Evolutionary conservation across 2,888 invertebrate genomes (phyloP).

Genomic region (Cryptophagus acutangulus): DNA sequence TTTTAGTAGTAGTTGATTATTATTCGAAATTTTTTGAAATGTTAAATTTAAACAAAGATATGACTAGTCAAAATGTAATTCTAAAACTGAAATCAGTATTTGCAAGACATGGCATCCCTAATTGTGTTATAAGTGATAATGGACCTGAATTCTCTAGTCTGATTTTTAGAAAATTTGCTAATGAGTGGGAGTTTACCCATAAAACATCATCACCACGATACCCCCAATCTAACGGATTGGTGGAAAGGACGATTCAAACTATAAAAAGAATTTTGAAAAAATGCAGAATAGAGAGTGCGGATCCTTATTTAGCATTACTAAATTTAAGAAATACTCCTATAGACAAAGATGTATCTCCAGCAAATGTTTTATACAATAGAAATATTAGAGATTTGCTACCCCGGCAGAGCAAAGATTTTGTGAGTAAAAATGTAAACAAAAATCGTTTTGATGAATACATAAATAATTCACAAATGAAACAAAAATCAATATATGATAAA

Average conservation of each 20-base stretch:
- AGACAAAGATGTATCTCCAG: conserved; percentile 21
- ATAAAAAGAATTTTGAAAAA: conserved; percentile 23
- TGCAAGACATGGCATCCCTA: conserved; percentile 18
- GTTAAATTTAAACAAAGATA: conserved; percentile 7
- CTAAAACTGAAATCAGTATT: conserved; percentile 17
- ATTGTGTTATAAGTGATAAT: conserved; percentile 16
- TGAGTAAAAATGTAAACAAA: too few species aligned
- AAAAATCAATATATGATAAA: too few species aligned
- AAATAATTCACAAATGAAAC: too few species aligned
- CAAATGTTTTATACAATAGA: conserved; percentile 23
- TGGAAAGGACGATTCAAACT: conserved; percentile 22
- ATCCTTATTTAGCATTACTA: conserved; percentile 23
- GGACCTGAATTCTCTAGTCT: conserved; percentile 12
- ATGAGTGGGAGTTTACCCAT: conserved; percentile 17
- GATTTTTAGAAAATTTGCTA: conserved; percentile 14
- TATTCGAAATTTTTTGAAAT: conserved; percentile 8
- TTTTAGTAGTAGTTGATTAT: neutral
- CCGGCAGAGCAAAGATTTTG: too few species aligned
- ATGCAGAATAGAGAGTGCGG: conserved; percentile 17
- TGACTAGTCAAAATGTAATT: conserved; percentile 7
- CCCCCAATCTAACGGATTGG: conserved; percentile 16
- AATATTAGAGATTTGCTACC: conserved; percentile 20
- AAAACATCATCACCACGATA: conserved; percentile 11
- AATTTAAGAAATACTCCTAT: conserved; percentile 20
- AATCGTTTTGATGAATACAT: too few species aligned